Evolutionary conservation across 2,888 invertebrate genomes (phyloP).

Genomic region (Tineola bisselliella): DNA sequence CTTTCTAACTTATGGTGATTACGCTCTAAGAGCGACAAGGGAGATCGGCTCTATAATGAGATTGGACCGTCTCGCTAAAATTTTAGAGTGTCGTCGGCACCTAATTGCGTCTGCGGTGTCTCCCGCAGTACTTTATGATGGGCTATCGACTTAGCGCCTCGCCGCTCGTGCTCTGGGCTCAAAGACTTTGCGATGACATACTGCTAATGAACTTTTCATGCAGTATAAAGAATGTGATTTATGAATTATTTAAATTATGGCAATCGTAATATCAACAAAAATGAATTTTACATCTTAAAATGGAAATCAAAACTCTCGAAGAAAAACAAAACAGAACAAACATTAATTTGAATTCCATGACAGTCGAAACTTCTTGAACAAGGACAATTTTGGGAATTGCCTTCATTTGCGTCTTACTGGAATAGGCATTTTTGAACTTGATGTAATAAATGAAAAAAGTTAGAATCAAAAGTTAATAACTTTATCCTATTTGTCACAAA

Average conservation of each 20-base stretch:
- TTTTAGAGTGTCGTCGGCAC: slow-evolving; percentile 61
- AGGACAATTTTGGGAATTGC: slow-evolving; percentile 61
- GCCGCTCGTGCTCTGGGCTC: background rate
- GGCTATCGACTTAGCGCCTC: slow-evolving; percentile 15
- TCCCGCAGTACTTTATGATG: slow-evolving; percentile 16
- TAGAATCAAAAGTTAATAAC: slow-evolving; percentile 61
- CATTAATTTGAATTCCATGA: slow-evolving; percentile 63
- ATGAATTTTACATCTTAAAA: slow-evolving; percentile 34
- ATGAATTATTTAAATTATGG: background rate
- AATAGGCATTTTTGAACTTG: slow-evolving; percentile 58
- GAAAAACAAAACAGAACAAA: slow-evolving; percentile 62
- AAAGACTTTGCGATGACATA: slow-evolving; percentile 22
- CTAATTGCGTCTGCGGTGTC: slow-evolving; percentile 58
- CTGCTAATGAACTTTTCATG: slow-evolving; percentile 40
- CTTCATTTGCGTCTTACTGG: slow-evolving; percentile 54
- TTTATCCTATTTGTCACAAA: slow-evolving; percentile 65
- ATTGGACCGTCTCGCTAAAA: slow-evolving; percentile 65
- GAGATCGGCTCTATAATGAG: slow-evolving; percentile 65
- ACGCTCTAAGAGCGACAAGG: slow-evolving; percentile 64
- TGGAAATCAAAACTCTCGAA: slow-evolving; percentile 46
- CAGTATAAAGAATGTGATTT: background rate
- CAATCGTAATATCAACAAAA: slow-evolving; percentile 16
- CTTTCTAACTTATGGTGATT: slow-evolving; percentile 67
- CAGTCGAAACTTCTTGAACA: slow-evolving; percentile 57
- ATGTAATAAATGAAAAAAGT: slow-evolving; percentile 67